Evolutionary conservation across 2,113 vertebrate genomes (phyloP).

Genomic region (Puffinus mauretanicus): DNA sequence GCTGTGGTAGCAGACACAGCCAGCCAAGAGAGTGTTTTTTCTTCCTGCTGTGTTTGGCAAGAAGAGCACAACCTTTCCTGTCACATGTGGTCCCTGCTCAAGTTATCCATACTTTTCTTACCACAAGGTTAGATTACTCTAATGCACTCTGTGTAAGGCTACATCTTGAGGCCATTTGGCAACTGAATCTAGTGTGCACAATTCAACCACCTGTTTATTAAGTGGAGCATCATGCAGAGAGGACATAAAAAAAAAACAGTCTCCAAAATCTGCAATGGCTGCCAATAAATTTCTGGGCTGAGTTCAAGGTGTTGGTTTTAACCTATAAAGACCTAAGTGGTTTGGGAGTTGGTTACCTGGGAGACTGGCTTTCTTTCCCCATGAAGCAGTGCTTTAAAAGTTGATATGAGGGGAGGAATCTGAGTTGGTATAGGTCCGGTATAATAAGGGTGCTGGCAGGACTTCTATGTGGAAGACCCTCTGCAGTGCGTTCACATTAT

Average conservation of each 20-base stretch:
- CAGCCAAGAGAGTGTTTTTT: background rate
- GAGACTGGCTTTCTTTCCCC: conserved; percentile 24
- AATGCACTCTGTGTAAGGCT: conserved; percentile 63
- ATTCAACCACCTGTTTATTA: conserved; percentile 70
- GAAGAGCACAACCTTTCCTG: conserved; percentile 56
- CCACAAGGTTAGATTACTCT: conserved; percentile 58
- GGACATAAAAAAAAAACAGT: conserved; percentile 22
- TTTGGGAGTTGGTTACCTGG: conserved; percentile 60
- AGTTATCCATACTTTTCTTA: conserved; percentile 65
- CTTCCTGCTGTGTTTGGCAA: conserved; percentile 56
- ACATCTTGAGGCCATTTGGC: conserved; percentile 70
- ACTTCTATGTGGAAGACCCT: background rate
- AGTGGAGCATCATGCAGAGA: conserved; percentile 69
- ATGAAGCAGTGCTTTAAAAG: background rate
- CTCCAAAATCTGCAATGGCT: conserved; percentile 34
- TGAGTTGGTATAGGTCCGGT: conserved; percentile 1
- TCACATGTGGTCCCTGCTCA: conserved; percentile 51
- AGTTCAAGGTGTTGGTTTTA: conserved; percentile 61
- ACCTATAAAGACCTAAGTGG: conserved; percentile 52
- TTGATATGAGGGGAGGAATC: background rate
- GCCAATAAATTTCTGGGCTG: conserved; percentile 61
- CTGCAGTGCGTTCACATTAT: background rate
- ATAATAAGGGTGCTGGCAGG: background rate
- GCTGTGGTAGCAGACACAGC: conserved; percentile 22
- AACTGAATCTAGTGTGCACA: conserved; percentile 26